Base-by-base conservation (phyloP, 2,888 invertebrate species). In the Noctua pronuba region DNA sequence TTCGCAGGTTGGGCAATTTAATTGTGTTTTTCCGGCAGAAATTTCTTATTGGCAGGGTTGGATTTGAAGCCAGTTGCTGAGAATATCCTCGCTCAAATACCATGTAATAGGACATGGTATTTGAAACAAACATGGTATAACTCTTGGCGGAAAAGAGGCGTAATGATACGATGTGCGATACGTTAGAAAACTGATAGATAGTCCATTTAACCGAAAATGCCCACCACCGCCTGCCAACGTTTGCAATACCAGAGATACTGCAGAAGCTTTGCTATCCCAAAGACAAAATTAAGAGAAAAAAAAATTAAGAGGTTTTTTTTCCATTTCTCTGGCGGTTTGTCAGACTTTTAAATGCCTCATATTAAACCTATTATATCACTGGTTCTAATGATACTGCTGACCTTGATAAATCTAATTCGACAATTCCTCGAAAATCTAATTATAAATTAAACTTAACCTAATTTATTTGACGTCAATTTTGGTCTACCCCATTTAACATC, bases 381-480 rank as follows among this genome's bases (percentile, higher is more conserved):
- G 1, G 13, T 13, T 28, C 10, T 77, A 2, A 41, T 60, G 60
- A 31, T 24, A 38, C 13, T 35, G 28, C 18, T 44, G 13, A 16
- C 31, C 21, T 38, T 41, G 10, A n/a, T 21, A 38, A 46, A 79
- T 16, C 5, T 1, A 24, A 18, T 21, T 41, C 24, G 18, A 7
- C 52, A 28, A 41, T n/a, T 68, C 6, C 35, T 4, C 5, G 4
- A 2, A 66, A 77, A 66, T 66, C 44, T 18, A 69, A 66, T 62
- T 60, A n/a, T 16, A 65, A 79, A 66, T 73, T 78, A 58, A 73
- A 79, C 16, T 64, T 49, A 0, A 67, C 13, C 24, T 18, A 70
- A 83, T 69, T 83, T 24, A 79, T 71, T 79, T 73, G 66, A 78
- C 55, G n/a, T 83, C 41, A 78, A 44, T 83, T 18, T 16, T 24